These are phyloP conservation scores for Pampusana beccarii DNA, from an alignment of 2,113 vertebrate genomes.

Conservation along the genomic window DNA sequence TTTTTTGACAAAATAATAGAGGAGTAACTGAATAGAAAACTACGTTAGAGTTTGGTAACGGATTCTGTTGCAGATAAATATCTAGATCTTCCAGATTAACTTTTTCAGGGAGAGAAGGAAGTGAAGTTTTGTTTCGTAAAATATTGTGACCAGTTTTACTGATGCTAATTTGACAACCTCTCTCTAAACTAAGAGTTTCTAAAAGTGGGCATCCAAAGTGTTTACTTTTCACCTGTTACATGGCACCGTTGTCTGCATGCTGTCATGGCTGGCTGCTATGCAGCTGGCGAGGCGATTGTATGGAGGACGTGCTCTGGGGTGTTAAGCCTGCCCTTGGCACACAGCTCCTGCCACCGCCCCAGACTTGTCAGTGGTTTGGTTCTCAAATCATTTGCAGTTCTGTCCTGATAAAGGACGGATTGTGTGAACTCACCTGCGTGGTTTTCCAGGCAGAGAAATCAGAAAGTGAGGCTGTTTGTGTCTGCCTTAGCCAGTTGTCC, in stretches of 20 bases:
- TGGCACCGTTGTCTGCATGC: not conserved
- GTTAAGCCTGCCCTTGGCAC: no score
- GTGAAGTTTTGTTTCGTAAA: not conserved
- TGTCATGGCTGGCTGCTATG: rapidly evolving
- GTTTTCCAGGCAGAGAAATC: not conserved
- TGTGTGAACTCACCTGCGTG: not conserved
- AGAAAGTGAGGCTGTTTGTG: not conserved
- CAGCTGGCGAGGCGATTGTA: not conserved
- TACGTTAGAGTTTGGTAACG: not conserved
- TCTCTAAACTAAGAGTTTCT: not conserved
- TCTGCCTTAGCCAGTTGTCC: not conserved
- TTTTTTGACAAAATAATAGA: not conserved
- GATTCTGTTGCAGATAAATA: not conserved
- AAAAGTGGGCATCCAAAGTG: not conserved
- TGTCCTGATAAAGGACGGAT: not conserved
- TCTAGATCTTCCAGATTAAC: not conserved
- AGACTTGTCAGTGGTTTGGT: not conserved
- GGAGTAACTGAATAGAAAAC: not conserved
- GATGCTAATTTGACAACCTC: not conserved
- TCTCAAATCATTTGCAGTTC: not conserved
- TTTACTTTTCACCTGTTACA: not conserved
- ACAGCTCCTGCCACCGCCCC: not conserved
- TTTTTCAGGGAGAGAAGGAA: rapidly evolving
- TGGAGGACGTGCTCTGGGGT: no score
- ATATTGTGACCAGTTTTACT: not conserved